Evolutionary conservation across 2,888 invertebrate species (phyloP).

Genomic region (Myopa testacea): DNA sequence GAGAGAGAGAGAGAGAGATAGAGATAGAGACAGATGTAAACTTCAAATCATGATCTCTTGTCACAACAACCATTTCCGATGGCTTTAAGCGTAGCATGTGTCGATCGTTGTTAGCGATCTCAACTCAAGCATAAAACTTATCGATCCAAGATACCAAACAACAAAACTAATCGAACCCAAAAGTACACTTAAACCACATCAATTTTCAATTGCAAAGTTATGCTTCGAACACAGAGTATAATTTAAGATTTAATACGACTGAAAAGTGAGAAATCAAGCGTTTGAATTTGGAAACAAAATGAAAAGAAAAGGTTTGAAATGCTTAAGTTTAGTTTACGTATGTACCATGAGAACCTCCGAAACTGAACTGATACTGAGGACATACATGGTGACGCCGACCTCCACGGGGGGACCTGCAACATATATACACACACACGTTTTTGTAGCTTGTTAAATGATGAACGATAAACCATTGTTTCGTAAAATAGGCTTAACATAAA

Average conservation of each 20-base stretch:
- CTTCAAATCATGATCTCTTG: conserved; percentile 16
- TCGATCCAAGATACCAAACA: not conserved
- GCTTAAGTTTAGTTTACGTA: conserved; percentile 54
- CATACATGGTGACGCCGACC: conserved; percentile 98
- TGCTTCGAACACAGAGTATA: conserved; percentile 1
- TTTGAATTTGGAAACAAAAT: conserved; percentile 73
- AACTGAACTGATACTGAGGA: conserved; percentile 97
- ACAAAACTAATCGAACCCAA: conserved; percentile 16
- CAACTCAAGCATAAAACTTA: conserved; percentile 12
- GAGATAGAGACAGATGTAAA: conserved; percentile 5
- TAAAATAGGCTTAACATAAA: conserved; percentile 25
- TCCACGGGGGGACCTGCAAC: conserved; percentile 96
- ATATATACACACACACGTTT: conserved; percentile 67
- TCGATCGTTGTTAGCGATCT: conserved; percentile 17
- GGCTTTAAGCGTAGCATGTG: conserved; percentile 34
- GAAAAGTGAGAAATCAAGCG: conserved; percentile 40
- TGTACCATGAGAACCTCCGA: conserved; percentile 98
- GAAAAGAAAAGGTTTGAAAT: conserved; percentile 32
- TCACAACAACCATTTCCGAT: conserved; percentile 19
- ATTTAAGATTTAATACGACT: not conserved
- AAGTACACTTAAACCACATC: conserved; percentile 25
- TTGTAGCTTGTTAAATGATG: conserved; percentile 51
- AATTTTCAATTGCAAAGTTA: conserved; percentile 1
- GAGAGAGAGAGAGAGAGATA: conserved; percentile 27
- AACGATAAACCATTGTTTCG: conserved; percentile 29